These are phyloP conservation scores for Furcifer pardalis DNA, from an alignment of 2,797 vertebrate species.

Conservation along the genomic window DNA sequence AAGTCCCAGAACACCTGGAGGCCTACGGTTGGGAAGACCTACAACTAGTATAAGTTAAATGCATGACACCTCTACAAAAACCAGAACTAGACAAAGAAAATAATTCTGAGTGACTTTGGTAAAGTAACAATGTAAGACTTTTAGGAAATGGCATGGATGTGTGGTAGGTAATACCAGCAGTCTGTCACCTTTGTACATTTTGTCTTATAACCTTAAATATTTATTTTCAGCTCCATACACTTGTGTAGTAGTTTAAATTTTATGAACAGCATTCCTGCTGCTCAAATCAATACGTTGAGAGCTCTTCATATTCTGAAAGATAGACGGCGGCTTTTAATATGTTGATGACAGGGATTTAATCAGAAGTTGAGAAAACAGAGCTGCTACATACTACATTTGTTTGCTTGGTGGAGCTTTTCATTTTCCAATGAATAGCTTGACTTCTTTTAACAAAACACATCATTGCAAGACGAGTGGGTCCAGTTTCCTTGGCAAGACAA, in stretches of 20 bases:
- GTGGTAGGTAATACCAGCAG: slow-evolving; percentile 37
- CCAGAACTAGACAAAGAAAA: slow-evolving; percentile 7
- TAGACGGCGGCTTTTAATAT: slow-evolving; percentile 41
- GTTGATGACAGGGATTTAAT: slow-evolving; percentile 12
- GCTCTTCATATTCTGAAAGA: slow-evolving; percentile 58
- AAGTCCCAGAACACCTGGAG: too few relatives aligned
- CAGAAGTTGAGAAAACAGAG: slow-evolving; percentile 4
- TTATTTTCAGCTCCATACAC: slow-evolving; percentile 68
- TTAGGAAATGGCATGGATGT: slow-evolving; percentile 58
- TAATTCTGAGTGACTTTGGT: slow-evolving; percentile 46
- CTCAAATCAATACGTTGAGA: slow-evolving; percentile 51
- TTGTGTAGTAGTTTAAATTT: slow-evolving; percentile 60
- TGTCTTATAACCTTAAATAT: slow-evolving; percentile 63
- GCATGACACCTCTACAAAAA: slow-evolving; percentile 38
- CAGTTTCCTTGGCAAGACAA: not conserved
- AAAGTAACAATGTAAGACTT: slow-evolving; percentile 52
- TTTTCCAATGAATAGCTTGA: not conserved
- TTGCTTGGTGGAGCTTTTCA: slow-evolving; percentile 2
- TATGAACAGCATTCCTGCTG: slow-evolving; percentile 61
- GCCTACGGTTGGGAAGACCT: too few relatives aligned
- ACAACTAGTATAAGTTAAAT: accelerated
- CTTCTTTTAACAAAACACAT: not conserved
- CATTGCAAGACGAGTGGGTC: not conserved
- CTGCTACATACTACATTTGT: not conserved
- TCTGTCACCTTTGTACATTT: slow-evolving; percentile 53